phyloP scores from a whole-genome alignment of 53 echinoderm and acorn worm genomes.

The Crossaster papposus region DNA sequence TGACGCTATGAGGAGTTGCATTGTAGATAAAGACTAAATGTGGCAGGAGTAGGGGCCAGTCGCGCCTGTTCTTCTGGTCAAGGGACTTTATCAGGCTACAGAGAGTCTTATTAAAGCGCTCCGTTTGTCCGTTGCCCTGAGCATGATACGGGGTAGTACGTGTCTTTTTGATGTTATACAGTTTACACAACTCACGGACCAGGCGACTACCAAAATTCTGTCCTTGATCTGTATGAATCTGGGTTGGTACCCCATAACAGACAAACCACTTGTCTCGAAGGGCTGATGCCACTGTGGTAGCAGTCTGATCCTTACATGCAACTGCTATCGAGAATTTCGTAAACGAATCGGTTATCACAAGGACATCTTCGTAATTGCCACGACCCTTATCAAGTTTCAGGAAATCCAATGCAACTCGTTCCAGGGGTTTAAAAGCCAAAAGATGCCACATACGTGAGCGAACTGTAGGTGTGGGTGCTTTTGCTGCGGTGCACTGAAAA shows the following conservation, averaged over 20 bases:
- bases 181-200: neutral
- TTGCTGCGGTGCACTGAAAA: slow-evolving; percentile 6
- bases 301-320: slow-evolving; percentile 48
- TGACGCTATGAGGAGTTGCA: slow-evolving; percentile 31
- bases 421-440: neutral
- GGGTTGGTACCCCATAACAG: slow-evolving; percentile 28
- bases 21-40: slow-evolving; percentile 53
- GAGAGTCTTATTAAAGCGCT: slow-evolving; percentile 65
- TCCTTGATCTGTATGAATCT: slow-evolving; percentile 37
- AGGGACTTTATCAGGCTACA: slow-evolving; percentile 58
- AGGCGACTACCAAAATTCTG: slow-evolving; percentile 10
- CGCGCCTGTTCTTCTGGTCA: slow-evolving; percentile 3
- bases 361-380: slow-evolving; percentile 19
- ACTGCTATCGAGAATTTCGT: slow-evolving; percentile 47
- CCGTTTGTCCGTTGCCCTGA: slow-evolving; percentile 67
- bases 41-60: slow-evolving; percentile 56
- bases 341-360: slow-evolving; percentile 34
- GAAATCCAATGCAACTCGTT: neutral
- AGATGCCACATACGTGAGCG: no score
- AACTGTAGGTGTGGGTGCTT: slow-evolving; percentile 16
- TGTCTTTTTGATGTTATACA: slow-evolving; percentile 56
- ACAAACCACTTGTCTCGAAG: slow-evolving; percentile 39
- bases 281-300: slow-evolving; percentile 7
- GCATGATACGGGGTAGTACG: slow-evolving; percentile 57
- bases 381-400: slow-evolving; percentile 10